Evolutionary conservation across 2,797 vertebrate species (phyloP).

Genomic region (Rhinichthys osculus): DNA sequence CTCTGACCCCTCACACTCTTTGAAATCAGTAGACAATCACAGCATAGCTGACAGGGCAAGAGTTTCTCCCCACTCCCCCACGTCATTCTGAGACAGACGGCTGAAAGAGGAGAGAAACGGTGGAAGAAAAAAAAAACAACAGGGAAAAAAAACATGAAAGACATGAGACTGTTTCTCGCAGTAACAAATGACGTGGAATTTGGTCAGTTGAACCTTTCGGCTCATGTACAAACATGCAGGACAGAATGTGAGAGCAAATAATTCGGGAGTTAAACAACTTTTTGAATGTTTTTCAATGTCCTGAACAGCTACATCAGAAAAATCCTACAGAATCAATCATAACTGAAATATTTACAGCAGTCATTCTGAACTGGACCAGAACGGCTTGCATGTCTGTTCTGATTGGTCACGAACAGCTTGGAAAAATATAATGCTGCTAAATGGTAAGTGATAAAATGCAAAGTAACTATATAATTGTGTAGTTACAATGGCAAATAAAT

Average conservation of each 20-base stretch:
- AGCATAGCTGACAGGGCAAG: conserved; percentile 77
- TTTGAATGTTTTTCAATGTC: not conserved
- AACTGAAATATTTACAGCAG: not conserved
- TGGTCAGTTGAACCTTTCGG: conserved; percentile 8
- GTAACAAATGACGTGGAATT: conserved; percentile 17
- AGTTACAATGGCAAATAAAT: not conserved
- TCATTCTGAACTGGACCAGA: not conserved
- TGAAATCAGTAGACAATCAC: conserved; percentile 84
- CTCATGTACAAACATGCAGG: conserved; percentile 1
- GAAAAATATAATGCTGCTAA: not conserved
- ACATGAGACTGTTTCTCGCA: conserved; percentile 6
- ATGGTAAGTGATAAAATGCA: not conserved
- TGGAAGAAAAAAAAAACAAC: conserved; percentile 15
- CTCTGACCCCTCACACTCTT: conserved; percentile 82
- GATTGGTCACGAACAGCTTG: not conserved
- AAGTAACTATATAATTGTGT: not conserved
- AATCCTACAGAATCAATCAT: not conserved
- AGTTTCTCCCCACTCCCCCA: conserved; percentile 53
- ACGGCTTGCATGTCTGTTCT: not conserved
- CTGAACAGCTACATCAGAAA: not conserved
- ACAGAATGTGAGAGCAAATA: not conserved
- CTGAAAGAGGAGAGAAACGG: conserved; percentile 56
- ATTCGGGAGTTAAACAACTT: not conserved
- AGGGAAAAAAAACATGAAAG: conserved; percentile 29
- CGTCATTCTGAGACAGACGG: conserved; percentile 70